These are phyloP conservation scores for Paradoxurus hermaphroditus DNA, from an alignment of 2,113 vertebrate species.

Conservation along the genomic window DNA sequence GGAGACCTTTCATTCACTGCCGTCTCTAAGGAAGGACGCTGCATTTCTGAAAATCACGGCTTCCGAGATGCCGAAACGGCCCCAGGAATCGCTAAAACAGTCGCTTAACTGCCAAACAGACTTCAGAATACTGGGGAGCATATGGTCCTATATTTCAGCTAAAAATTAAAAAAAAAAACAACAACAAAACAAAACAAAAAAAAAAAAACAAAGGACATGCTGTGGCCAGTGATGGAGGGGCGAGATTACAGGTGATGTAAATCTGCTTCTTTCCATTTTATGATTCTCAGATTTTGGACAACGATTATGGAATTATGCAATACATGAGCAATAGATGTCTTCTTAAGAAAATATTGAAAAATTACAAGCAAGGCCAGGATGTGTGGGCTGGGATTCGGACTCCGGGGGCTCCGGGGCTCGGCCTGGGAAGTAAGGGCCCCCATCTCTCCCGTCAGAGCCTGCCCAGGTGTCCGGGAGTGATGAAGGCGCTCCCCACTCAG, in stretches of 20 bases:
- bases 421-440: background rate
- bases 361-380: background rate
- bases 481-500: no score
- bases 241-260: background rate
- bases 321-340: background rate
- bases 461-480: background rate
- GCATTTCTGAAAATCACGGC: accelerated
- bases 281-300: background rate
- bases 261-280: background rate
- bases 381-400: background rate
- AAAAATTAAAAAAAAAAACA: background rate
- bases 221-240: background rate
- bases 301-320: background rate
- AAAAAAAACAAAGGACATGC: background rate
- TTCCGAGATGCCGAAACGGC: background rate
- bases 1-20: no score
- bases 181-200: no score
- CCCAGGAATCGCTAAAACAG: no score
- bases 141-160: background rate
- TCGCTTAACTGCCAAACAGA: background rate
- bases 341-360: background rate
- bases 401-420: background rate
- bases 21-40: accelerated
- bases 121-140: accelerated
- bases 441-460: background rate